Evolutionary conservation across 30 jellyfish, hydroid and myxozoan genomes (phyloP), one percentile per base, ranked within the genome.

Genomic region (Clytia hemisphaerica): DNA sequence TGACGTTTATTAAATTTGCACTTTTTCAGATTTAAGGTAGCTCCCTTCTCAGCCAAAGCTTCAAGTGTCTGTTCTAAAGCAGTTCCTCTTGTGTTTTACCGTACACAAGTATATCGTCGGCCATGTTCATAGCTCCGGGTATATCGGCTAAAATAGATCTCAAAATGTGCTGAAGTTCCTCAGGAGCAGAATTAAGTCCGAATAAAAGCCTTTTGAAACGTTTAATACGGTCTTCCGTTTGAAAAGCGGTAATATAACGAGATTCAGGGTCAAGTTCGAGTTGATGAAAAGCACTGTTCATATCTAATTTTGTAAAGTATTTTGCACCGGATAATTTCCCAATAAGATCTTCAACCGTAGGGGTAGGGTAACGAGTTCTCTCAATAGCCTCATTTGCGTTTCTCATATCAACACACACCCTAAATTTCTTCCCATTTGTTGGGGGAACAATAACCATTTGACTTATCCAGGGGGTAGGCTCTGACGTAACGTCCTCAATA

Each of bases 381-480:
- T 32, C 24, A 18, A 76, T 63, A n/a, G 85, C 89, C 34, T 51
- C 44, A 47, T 63, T 63, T 22, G 77, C 89, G 53, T 19, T 65
- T 19, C 75, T 58, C 88, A 75, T 75, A 65, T 75, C 88, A 6
- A 75, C 37, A 37, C 88, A 75, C 7, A 61, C 25, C 22, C 76
- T 57, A 10, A 75, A 55, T 4, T 65, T 19, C 15, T 22, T 51
- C 29, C 64, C 63, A 29, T 50, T 57, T 55, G 62, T 76, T 2
- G 84, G n/a, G n/a, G n/a, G 85, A 6, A 76, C 83, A 4, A 58
- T 84, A 6, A 76, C 89, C 10, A 65, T 30, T 5, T 76, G 89
- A 16, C 75, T 55, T 31, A 76, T 49, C 89, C 84, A 76, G 4
- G 89, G 89, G 78, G 89, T 74, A 34, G 76, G 76, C 36, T 77